Evolutionary conservation across 2,888 invertebrate genomes (phyloP).

Genomic region (Mongoloraphidia duomilia): DNA sequence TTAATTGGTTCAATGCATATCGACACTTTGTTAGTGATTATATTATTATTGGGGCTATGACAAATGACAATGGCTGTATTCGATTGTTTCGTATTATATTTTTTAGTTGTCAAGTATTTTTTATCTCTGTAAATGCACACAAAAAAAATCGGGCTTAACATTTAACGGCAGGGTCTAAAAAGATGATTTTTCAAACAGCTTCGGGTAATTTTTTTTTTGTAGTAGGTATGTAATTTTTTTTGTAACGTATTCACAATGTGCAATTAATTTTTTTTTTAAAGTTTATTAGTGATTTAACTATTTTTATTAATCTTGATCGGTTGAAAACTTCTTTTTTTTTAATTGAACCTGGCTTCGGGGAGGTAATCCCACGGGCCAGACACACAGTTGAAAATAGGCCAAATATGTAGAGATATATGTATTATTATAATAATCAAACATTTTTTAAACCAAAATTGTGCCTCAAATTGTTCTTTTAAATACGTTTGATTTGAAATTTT

Average conservation of each 20-base stretch:
- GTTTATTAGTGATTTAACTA: no score
- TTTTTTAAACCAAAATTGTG: no score
- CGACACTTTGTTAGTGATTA: constrained; percentile 9
- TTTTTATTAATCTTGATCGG: no score
- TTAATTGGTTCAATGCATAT: constrained; percentile 1
- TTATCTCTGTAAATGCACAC: constrained; percentile 1
- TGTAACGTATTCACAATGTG: no score
- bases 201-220: no score
- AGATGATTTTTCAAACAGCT: no score
- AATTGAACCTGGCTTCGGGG: no score
- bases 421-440: constrained; percentile 1
- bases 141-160: no score
- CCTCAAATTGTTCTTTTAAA: not conserved
- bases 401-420: not conserved
- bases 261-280: no score
- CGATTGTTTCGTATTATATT: constrained; percentile 14
- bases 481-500: not conserved
- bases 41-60: constrained; percentile 11
- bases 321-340: no score
- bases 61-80: constrained; percentile 13
- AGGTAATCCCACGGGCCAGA: constrained; percentile 8
- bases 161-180: no score
- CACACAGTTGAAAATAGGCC: constrained; percentile 11
- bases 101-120: constrained; percentile 12
- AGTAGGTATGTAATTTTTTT: no score